Evolutionary conservation across 2,113 vertebrate genomes (phyloP).

Genomic region (Polypterus bichir): DNA sequence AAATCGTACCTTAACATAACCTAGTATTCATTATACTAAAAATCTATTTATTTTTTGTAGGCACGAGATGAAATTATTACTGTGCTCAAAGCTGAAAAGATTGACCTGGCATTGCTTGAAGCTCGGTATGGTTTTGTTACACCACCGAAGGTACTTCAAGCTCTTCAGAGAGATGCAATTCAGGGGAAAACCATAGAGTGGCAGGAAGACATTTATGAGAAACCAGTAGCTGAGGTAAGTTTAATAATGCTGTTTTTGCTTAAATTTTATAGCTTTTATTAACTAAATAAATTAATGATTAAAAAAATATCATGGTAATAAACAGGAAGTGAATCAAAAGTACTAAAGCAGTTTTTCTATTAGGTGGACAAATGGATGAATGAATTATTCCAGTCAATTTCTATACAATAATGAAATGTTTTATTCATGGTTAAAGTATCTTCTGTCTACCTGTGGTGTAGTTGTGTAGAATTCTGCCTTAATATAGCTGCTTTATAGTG

Average conservation of each 20-base stretch:
- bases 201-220: constrained; percentile 84
- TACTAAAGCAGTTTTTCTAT: too few species aligned
- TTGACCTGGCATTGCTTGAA: constrained; percentile 81
- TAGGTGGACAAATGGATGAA: too few species aligned
- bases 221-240: constrained; percentile 85
- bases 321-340: neutral
- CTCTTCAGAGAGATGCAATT: constrained; percentile 82
- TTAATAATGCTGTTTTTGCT: neutral
- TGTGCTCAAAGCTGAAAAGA: constrained; percentile 87
- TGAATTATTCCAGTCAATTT: too few species aligned
- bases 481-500: too few species aligned
- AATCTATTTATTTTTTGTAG: constrained; percentile 43
- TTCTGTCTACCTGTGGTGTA: too few species aligned
- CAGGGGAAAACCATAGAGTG: constrained; percentile 61
- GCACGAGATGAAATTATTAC: constrained; percentile 94
- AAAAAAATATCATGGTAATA: neutral
- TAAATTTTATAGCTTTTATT: neutral
- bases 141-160: constrained; percentile 79
- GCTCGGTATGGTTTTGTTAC: constrained; percentile 88
- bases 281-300: neutral
- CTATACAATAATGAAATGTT: too few species aligned
- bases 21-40: too few species aligned
- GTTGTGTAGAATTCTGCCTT: too few species aligned
- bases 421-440: too few species aligned
- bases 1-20: too few species aligned